Conservation (phyloP, 1,140 invertebrate genomes). For the Alviniconcha marisindica region DNA sequence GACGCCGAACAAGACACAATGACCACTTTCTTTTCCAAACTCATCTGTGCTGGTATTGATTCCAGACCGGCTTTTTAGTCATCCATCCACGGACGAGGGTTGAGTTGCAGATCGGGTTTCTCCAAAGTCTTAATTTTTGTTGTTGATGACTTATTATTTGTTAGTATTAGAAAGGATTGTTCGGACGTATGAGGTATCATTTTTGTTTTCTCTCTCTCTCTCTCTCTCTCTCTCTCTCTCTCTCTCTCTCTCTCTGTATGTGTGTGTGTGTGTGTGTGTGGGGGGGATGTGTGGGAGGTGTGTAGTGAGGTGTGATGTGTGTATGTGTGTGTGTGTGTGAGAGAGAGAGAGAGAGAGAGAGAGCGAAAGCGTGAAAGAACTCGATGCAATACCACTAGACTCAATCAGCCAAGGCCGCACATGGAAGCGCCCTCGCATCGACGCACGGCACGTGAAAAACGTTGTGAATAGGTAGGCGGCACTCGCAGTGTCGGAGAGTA, state of each 20-base stretch:
- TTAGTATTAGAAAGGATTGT: no score
- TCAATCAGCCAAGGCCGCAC: no score
- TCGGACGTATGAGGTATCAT: no score
- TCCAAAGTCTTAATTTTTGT: no score
- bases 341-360: background rate
- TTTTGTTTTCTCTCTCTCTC: background rate
- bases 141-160: no score
- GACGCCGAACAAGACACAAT: background rate
- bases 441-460: background rate
- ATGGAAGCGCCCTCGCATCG: no score
- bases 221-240: background rate
- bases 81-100: no score
- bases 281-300: background rate
- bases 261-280: background rate
- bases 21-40: no score
- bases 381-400: background rate
- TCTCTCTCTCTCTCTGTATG: background rate
- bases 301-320: background rate
- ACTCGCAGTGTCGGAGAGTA: background rate
- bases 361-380: background rate
- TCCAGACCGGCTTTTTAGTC: no score
- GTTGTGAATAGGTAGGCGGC: background rate
- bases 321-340: background rate
- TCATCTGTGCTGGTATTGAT: no score
- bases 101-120: no score